phyloP scores from a whole-genome alignment of 2,888 invertebrate species.

The Drosophila dives region DNA sequence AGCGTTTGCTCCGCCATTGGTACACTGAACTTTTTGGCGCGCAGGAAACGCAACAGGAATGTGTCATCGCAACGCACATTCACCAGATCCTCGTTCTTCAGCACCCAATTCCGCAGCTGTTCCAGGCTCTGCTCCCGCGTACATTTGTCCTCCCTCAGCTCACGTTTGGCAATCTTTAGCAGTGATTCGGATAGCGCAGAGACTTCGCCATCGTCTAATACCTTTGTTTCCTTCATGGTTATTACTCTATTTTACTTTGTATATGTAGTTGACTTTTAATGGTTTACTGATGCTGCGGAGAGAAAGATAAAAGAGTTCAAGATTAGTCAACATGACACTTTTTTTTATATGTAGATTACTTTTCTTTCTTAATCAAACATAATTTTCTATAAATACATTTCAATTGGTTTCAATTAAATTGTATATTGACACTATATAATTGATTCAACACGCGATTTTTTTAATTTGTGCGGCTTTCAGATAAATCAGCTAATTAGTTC shows the following conservation, averaged over 20 bases:
- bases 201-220: conserved; percentile 46
- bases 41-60: conserved; percentile 90
- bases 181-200: conserved; percentile 67
- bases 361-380: background rate
- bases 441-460: conserved; percentile 3
- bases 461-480: conserved; percentile 4
- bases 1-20: conserved; percentile 92
- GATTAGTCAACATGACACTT: background rate
- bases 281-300: conserved; percentile 2
- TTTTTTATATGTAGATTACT: background rate
- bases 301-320: background rate
- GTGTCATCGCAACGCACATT: conserved; percentile 89
- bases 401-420: background rate
- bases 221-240: conserved; percentile 63
- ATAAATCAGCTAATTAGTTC: conserved; percentile 30
- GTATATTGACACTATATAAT: background rate
- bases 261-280: too few relatives aligned
- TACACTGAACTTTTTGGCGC: conserved; percentile 91
- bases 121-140: conserved; percentile 88
- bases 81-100: conserved; percentile 89
- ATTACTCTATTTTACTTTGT: background rate
- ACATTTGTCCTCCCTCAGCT: conserved; percentile 89
- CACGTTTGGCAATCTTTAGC: conserved; percentile 87
- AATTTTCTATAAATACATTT: background rate
- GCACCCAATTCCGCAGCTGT: conserved; percentile 89